phyloP scores from a whole-genome alignment of 2,888 invertebrate species.

The Parasteatoda lunata region DNA sequence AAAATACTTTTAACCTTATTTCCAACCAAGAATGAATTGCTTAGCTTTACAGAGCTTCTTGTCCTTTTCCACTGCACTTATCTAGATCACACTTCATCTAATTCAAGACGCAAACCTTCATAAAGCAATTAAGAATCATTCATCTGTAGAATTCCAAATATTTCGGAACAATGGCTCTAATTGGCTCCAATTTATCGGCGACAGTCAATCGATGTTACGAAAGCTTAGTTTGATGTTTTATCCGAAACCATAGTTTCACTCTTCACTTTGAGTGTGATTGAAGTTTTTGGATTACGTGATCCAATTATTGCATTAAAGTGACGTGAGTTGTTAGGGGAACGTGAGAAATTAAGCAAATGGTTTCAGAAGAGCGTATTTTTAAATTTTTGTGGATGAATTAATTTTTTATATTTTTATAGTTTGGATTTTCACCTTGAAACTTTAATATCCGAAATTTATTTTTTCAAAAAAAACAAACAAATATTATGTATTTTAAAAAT shows the following conservation, averaged over 20 bases:
- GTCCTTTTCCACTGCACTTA: too few species aligned
- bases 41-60: too few species aligned
- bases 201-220: neutral
- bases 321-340: neutral
- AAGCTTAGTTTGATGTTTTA: neutral
- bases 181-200: neutral
- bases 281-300: constrained; percentile 1
- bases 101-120: neutral
- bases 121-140: neutral
- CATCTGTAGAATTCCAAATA: neutral
- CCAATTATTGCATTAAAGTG: neutral
- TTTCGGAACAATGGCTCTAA: neutral
- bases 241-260: neutral
- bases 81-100: too few species aligned
- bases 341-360: neutral
- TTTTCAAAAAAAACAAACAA: too few species aligned
- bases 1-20: too few species aligned
- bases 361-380: too few species aligned
- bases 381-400: too few species aligned
- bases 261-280: neutral
- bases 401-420: too few species aligned
- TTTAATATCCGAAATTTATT: too few species aligned
- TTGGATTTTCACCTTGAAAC: too few species aligned
- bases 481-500: too few species aligned
- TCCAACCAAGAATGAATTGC: too few species aligned